These are phyloP conservation scores for Scomber scombrus DNA, from an alignment of 2,113 vertebrate genomes.

Conservation along the genomic window DNA sequence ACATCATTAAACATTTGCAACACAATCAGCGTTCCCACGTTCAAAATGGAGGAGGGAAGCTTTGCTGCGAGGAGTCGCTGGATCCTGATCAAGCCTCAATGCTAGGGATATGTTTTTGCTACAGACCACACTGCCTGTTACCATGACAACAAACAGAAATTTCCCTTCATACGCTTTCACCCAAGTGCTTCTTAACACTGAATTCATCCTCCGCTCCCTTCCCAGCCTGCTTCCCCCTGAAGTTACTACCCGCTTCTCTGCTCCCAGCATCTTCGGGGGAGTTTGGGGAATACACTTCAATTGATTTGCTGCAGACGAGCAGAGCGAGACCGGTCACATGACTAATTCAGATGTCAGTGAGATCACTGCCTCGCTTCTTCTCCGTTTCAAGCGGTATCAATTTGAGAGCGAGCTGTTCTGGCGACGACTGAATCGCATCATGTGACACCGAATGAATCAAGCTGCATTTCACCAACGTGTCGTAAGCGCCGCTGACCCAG, in stretches of 20 bases:
- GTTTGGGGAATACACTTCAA: conserved; percentile 63
- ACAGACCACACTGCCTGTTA: conserved; percentile 85
- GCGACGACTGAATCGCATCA: neutral
- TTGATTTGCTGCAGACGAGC: conserved; percentile 60
- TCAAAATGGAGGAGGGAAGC: conserved; percentile 74
- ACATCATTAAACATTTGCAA: conserved; percentile 64
- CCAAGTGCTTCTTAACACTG: conserved; percentile 75
- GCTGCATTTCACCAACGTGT: neutral
- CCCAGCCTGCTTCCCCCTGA: conserved; percentile 18
- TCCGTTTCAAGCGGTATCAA: conserved; percentile 17
- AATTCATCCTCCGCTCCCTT: conserved; percentile 48
- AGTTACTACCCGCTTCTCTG: conserved; percentile 51
- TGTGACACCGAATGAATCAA: conserved; percentile 25
- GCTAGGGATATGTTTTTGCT: conserved; percentile 74
- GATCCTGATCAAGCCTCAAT: conserved; percentile 70
- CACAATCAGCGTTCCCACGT: conserved; percentile 50
- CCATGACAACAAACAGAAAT: conserved; percentile 88
- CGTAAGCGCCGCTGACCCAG: conserved; percentile 22
- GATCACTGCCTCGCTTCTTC: conserved; percentile 29
- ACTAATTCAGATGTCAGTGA: conserved; percentile 61
- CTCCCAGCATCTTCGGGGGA: conserved; percentile 56
- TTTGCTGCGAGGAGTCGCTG: conserved; percentile 60
- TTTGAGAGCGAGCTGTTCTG: neutral
- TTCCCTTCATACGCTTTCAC: conserved; percentile 79
- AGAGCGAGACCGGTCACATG: conserved; percentile 54